Base-by-base conservation (phyloP, 2,113 vertebrate species). In the Drymodes brunneopygia region DNA sequence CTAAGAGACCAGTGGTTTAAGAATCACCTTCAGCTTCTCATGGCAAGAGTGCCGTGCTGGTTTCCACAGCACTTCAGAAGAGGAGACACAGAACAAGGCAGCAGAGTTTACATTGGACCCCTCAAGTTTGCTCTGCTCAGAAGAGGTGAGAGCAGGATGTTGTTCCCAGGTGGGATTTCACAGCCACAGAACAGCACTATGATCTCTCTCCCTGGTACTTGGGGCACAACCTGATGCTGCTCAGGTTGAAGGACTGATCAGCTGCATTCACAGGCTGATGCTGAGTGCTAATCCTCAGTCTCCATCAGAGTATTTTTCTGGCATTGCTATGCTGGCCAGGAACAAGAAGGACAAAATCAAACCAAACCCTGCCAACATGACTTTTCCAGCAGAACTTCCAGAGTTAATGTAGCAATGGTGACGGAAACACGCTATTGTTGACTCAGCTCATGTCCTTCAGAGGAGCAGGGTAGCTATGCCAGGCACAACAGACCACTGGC, bases 321-420 rank as follows among this genome's bases (percentile, higher is more conserved):
- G 77, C 64, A 53, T 31, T 86, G 88, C 51, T 81, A 10, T 19
- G 35, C 79, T 88, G 86, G 61, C 67, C 58, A 50, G 50, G 15
- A 93, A 73, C 35, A 77, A 50, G 84, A 85, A 67, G 82, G 79
- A 54, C 58, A 67, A 94, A 94, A 89, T 57, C 74, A 95, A 91
- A 86, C 23, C 15, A 67, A 88, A 40, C 10, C 18, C 18, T 35
- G 31, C 54, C 80, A 88, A 86, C 23, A 56, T 67, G 14, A 84
- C 73, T 94, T 95, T 96, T 97, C 74, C 94, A 95, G 74, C 38
- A 72, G 92, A 94, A 92, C 36, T 70, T 90, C 62, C 95, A 92
- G 64, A 29, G 47, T 57, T 58, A 93, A 86, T 65, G 81, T 6
- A 92, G 60, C 69, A 88, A 47, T 38, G 86, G 92, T 86, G 92